Percentiles rank a stretch among this genome's conserved stretches.
Conservation (phyloP, 2,113 vertebrate genomes). For the Hassar affinis region DNA sequence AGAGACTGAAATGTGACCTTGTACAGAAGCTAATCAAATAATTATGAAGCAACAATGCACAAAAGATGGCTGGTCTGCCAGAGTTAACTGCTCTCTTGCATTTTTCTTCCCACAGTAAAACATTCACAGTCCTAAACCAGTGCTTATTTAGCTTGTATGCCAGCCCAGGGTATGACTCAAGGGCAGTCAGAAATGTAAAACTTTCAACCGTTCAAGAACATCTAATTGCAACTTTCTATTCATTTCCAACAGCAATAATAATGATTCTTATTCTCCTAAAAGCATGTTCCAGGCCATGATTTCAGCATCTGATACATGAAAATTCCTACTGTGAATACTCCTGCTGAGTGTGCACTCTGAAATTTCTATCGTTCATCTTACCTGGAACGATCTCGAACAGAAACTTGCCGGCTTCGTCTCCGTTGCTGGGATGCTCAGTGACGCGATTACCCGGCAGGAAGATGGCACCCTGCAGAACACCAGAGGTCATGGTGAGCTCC, state of each 20-base stretch:
- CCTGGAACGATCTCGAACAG: slow-evolving; percentile 97
- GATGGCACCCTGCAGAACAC: slow-evolving; percentile 83
- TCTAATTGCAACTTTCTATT: not conserved
- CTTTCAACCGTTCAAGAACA: not conserved
- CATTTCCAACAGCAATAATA: not conserved
- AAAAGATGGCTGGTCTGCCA: not conserved
- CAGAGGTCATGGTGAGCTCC: slow-evolving; percentile 1
- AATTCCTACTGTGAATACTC: not conserved
- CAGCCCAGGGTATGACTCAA: not conserved
- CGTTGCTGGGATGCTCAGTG: slow-evolving; percentile 86
- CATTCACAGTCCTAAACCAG: not conserved
- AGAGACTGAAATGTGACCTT: not conserved
- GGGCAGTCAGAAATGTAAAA: not conserved
- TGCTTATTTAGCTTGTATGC: not conserved
- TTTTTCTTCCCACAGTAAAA: not conserved
- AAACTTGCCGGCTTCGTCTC: slow-evolving; percentile 91
- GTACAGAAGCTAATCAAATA: not conserved
- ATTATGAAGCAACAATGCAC: not conserved
- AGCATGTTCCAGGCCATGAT: not conserved
- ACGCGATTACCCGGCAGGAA: slow-evolving; percentile 94
- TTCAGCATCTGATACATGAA: not conserved
- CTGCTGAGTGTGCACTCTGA: no score
- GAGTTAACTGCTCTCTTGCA: not conserved
- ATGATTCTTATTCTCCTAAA: not conserved
- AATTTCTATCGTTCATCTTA: slow-evolving; percentile 65